phyloP scores from a whole-genome alignment of 64 coral and sea anemone species.

The Trachythela sp. region DNA sequence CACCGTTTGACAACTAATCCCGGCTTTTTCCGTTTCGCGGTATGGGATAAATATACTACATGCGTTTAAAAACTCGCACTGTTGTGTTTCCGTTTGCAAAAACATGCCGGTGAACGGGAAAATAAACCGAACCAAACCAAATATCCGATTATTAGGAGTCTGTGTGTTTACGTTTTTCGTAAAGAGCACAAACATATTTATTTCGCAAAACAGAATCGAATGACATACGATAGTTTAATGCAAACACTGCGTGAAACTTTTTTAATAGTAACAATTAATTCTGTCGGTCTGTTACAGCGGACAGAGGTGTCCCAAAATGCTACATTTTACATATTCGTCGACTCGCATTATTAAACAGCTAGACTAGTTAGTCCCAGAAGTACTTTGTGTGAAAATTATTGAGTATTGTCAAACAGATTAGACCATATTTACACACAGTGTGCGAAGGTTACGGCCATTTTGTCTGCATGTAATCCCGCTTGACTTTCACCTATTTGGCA shows the following conservation, averaged over 20 bases:
- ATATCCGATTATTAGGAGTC: not conserved
- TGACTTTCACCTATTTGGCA: not conserved
- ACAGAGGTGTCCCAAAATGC: not conserved
- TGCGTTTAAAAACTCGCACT: not conserved
- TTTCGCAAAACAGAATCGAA: not conserved
- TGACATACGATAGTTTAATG: not conserved
- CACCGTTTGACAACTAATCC: not conserved
- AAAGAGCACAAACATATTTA: not conserved
- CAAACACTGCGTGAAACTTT: no score
- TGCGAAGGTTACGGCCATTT: not conserved
- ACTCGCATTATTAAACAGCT: not conserved
- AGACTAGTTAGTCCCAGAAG: not conserved
- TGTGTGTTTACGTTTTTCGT: not conserved
- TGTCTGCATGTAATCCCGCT: not conserved
- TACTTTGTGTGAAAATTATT: not conserved
- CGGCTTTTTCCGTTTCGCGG: not conserved
- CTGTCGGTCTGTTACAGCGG: not conserved
- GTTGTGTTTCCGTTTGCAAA: no score
- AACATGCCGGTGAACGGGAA: not conserved
- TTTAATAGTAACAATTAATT: not conserved
- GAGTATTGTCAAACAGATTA: not conserved
- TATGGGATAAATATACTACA: not conserved
- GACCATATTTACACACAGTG: not conserved
- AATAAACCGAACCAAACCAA: not conserved
- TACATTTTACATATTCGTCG: not conserved